These are phyloP conservation scores for Enteromius treurensis DNA, from an alignment of 2,797 vertebrate species.

Conservation along the genomic window DNA sequence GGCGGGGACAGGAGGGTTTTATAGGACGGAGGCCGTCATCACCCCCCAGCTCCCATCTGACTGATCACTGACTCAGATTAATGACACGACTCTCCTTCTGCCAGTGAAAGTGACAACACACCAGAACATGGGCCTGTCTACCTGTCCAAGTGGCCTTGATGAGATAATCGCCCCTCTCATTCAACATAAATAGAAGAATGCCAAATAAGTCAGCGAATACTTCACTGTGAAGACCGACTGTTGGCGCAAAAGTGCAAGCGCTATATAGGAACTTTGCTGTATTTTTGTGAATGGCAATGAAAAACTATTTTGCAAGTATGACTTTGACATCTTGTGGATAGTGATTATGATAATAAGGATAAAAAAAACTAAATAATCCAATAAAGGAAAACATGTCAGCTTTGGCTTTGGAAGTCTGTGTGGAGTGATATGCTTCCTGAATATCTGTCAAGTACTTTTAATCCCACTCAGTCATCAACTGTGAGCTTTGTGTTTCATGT, in stretches of 20 bases:
- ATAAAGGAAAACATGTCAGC: conserved; percentile 72
- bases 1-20: conserved; percentile 45
- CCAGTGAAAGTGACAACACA: conserved; percentile 79
- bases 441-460: conserved; percentile 93
- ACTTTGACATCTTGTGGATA: neutral
- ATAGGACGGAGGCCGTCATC: conserved; percentile 64
- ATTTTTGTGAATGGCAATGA: neutral
- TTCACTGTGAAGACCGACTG: conserved; percentile 20
- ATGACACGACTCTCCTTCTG: conserved; percentile 69
- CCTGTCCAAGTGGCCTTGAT: conserved; percentile 64
- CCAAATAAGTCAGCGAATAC: conserved; percentile 34
- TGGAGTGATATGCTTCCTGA: conserved; percentile 82
- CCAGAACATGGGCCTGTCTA: conserved; percentile 66
- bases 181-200: conserved; percentile 49
- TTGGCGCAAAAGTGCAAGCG: neutral
- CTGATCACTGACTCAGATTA: conserved; percentile 75
- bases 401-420: conserved; percentile 76
- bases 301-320: neutral
- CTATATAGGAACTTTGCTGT: conserved; percentile 24
- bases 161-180: conserved; percentile 61
- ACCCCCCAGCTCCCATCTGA: conserved; percentile 63
- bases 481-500: conserved; percentile 76
- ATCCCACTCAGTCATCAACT: conserved; percentile 80
- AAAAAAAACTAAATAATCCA: conserved; percentile 81
- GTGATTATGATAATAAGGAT: conserved; percentile 61